Conservation (phyloP, 2,113 vertebrate species). For the Corvus cornix region DNA sequence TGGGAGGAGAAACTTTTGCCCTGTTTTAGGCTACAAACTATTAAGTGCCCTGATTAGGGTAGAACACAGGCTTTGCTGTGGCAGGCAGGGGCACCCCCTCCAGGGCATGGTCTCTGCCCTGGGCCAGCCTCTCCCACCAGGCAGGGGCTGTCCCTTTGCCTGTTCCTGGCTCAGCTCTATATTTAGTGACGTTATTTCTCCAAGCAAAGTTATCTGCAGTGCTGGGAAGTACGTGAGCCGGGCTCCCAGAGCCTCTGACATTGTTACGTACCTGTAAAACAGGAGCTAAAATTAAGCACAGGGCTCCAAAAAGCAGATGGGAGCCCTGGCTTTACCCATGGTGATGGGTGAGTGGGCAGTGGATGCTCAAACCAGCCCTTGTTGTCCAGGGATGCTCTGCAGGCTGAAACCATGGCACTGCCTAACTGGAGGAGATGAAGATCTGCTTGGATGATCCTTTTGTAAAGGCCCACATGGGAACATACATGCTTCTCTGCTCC, state of each 20-base stretch:
- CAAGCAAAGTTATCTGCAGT: background rate
- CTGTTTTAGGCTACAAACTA: fast-evolving
- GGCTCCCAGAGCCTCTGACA: background rate
- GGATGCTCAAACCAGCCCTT: background rate
- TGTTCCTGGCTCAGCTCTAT: background rate
- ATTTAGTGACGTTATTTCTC: background rate
- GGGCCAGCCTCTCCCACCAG: fast-evolving
- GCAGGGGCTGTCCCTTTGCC: background rate
- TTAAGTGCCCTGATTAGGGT: background rate
- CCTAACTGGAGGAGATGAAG: too few species aligned
- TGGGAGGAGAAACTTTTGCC: background rate
- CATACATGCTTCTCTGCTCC: fast-evolving
- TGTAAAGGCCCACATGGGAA: fast-evolving
- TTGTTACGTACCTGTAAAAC: fast-evolving
- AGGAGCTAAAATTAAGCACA: background rate
- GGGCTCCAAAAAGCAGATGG: background rate
- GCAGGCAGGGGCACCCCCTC: background rate
- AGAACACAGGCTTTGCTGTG: background rate
- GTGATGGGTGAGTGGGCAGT: background rate
- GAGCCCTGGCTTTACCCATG: background rate
- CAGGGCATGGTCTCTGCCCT: fast-evolving
- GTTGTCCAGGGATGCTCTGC: fast-evolving
- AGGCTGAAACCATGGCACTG: background rate
- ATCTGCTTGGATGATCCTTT: background rate
- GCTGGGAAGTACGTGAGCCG: background rate